Conservation (phyloP, 2,888 invertebrate species). For the Phanerotoma sp. region DNA sequence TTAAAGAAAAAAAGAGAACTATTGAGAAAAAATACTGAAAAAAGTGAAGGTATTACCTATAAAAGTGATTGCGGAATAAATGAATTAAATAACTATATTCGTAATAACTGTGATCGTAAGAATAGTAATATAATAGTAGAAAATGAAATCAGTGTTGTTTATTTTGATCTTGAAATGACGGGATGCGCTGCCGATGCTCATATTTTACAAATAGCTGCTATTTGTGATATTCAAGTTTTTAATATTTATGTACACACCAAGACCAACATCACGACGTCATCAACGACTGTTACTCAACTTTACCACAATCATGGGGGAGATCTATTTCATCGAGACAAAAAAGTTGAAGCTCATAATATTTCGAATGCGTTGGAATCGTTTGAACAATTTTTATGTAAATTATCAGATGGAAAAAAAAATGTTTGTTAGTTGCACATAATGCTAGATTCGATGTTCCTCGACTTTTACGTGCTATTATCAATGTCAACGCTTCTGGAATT, state of each 20-base stretch:
- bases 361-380: constrained; percentile 13
- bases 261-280: background rate
- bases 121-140: background rate
- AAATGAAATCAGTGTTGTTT: constrained; percentile 13
- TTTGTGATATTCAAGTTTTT: constrained; percentile 8
- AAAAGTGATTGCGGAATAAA: constrained; percentile 12
- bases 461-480: constrained; percentile 13
- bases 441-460: constrained; percentile 13
- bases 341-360: constrained; percentile 12
- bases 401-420: constrained; percentile 14
- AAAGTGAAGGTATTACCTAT: constrained; percentile 9
- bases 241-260: constrained; percentile 10
- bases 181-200: constrained; percentile 11
- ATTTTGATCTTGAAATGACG: constrained; percentile 19
- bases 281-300: constrained; percentile 1
- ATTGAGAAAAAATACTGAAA: constrained; percentile 15
- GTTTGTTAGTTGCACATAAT: constrained; percentile 20
- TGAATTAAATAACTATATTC: constrained; percentile 3
- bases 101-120: constrained; percentile 4
- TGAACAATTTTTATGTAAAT: constrained; percentile 11
- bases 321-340: constrained; percentile 7
- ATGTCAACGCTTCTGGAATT: background rate
- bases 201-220: constrained; percentile 21
- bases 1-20: constrained; percentile 12
- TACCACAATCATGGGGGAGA: constrained; percentile 1